These are phyloP conservation scores for Folsomia manolachei DNA, from an alignment of 2,888 invertebrate genomes.

Conservation along the genomic window DNA sequence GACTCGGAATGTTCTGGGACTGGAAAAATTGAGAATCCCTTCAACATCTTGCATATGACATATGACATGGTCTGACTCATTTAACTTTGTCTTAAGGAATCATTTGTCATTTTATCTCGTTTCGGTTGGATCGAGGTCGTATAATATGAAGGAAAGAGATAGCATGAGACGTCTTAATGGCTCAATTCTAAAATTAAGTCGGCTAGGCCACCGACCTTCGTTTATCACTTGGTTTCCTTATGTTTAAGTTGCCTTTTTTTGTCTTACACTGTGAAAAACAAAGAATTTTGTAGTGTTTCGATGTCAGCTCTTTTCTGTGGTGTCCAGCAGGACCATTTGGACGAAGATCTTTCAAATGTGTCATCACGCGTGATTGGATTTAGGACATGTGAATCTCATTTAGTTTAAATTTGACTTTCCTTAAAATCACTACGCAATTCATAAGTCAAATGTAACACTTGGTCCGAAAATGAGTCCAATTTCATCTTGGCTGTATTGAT, in stretches of 20 bases:
- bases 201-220: slow-evolving; percentile 3
- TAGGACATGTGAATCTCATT: background rate
- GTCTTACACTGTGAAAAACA: slow-evolving; percentile 1
- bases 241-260: no score
- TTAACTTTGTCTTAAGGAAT: background rate
- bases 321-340: background rate
- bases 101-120: background rate
- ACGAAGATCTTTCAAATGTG: no score
- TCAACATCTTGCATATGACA: background rate
- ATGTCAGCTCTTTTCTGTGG: background rate
- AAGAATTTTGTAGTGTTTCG: background rate
- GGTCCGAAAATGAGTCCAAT: no score
- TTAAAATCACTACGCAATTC: background rate
- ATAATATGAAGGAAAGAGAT: background rate
- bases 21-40: no score
- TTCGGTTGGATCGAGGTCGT: background rate
- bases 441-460: background rate
- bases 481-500: no score
- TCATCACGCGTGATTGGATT: no score
- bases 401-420: background rate
- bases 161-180: background rate
- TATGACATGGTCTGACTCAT: no score
- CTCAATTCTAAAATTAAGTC: background rate
- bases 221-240: background rate
- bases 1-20: no score